Conservation (phyloP, 2,888 invertebrate genomes). For the Diadegma fenestrale region DNA sequence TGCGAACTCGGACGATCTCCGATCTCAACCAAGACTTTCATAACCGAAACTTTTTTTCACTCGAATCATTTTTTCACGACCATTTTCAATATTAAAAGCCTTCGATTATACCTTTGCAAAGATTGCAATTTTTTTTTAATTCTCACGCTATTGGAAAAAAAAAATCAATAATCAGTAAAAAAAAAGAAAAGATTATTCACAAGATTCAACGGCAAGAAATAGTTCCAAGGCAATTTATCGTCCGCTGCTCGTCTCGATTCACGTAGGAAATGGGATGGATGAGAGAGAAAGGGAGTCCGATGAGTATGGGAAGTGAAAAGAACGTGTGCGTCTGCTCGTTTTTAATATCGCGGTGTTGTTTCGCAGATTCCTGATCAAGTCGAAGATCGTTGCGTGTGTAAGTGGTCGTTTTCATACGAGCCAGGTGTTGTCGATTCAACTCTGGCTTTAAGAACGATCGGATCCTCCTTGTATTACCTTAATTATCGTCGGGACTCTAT, state of each 20-base stretch:
- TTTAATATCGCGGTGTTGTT: slow-evolving; percentile 34
- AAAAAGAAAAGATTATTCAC: too few species aligned
- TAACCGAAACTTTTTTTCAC: not conserved
- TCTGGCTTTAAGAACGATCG: slow-evolving; percentile 42
- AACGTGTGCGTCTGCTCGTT: slow-evolving; percentile 21
- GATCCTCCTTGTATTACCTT: slow-evolving; percentile 47
- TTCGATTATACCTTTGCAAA: not conserved
- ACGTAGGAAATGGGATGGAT: slow-evolving; percentile 25
- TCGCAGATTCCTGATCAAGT: slow-evolving; percentile 51
- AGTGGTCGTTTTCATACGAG: slow-evolving; percentile 41
- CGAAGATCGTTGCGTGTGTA: slow-evolving; percentile 53
- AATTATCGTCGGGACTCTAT: slow-evolving; percentile 60
- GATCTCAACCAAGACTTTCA: not conserved
- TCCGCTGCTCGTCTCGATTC: not conserved
- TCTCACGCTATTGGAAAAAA: too few species aligned
- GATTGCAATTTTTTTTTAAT: not conserved
- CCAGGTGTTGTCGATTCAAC: slow-evolving; percentile 60
- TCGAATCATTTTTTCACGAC: not conserved
- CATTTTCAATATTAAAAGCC: not conserved
- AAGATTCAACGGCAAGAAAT: too few species aligned
- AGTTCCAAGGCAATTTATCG: too few species aligned
- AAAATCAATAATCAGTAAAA: not conserved
- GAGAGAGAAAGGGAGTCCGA: slow-evolving; percentile 15
- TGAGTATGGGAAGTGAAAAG: slow-evolving; percentile 26
- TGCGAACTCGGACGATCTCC: not conserved